Conservation (phyloP, 2,113 vertebrate genomes). For the Lepidothrix coronata region DNA sequence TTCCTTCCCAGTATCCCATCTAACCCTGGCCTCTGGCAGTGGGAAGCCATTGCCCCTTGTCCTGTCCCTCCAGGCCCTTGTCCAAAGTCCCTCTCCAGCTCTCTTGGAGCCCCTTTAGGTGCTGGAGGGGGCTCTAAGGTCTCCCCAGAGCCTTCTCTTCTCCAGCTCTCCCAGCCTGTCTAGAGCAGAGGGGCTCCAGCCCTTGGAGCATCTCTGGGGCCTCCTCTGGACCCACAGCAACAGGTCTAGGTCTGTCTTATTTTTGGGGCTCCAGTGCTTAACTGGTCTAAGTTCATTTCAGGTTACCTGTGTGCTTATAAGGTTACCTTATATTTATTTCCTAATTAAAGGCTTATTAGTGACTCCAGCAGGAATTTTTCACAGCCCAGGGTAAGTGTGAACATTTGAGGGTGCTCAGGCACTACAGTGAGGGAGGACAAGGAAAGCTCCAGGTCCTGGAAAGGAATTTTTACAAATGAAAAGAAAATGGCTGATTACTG, state of each 20-base stretch:
- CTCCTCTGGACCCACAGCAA: background rate
- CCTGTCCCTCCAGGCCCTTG: background rate
- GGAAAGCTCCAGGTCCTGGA: background rate
- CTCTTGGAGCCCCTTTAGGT: background rate
- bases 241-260: background rate
- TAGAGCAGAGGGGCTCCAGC: background rate
- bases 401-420: background rate
- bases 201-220: rapidly evolving
- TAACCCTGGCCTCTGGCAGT: rapidly evolving
- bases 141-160: background rate
- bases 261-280: background rate
- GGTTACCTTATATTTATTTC: background rate
- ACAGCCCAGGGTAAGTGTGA: background rate
- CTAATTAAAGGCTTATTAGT: background rate
- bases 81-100: background rate
- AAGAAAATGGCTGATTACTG: background rate
- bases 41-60: background rate
- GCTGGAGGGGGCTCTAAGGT: background rate
- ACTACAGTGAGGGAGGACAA: background rate
- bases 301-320: background rate
- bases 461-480: background rate
- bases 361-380: background rate
- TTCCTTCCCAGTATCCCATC: background rate
- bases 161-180: background rate
- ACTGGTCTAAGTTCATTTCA: background rate